phyloP scores from a whole-genome alignment of 2,113 vertebrate genomes.

The Pardalotus punctatus region DNA sequence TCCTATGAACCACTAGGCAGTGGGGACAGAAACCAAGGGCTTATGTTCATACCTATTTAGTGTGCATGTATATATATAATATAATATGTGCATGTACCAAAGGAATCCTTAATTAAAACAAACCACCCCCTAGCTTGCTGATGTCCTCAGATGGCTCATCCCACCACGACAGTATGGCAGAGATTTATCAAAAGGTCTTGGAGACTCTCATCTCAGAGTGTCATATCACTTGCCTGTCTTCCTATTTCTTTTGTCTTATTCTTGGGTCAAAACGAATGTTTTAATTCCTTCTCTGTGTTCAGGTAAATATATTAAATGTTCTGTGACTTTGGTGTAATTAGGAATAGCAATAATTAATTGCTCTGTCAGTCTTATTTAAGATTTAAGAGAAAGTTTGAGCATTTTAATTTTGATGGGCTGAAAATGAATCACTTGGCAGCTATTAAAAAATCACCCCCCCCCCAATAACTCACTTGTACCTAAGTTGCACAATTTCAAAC shows the following conservation, averaged over 20 bases:
- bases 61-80: not conserved
- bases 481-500: not conserved
- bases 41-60: not conserved
- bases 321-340: not conserved
- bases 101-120: not conserved
- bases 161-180: fast-evolving
- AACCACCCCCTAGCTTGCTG: not conserved
- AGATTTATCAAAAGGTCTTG: not conserved
- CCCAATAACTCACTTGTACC: not conserved
- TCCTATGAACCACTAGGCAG: not conserved
- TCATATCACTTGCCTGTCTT: not conserved
- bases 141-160: not conserved
- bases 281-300: not conserved
- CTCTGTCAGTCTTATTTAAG: not conserved
- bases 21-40: not conserved
- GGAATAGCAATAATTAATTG: not conserved
- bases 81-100: not conserved
- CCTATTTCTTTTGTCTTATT: not conserved
- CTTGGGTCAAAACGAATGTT: not conserved
- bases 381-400: not conserved
- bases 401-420: not conserved
- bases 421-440: not conserved
- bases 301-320: not conserved
- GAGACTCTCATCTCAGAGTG: not conserved
- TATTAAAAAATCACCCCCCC: fast-evolving